These are phyloP conservation scores for Balaeniceps rex DNA, from an alignment of 2,113 vertebrate genomes.

Conservation along the genomic window DNA sequence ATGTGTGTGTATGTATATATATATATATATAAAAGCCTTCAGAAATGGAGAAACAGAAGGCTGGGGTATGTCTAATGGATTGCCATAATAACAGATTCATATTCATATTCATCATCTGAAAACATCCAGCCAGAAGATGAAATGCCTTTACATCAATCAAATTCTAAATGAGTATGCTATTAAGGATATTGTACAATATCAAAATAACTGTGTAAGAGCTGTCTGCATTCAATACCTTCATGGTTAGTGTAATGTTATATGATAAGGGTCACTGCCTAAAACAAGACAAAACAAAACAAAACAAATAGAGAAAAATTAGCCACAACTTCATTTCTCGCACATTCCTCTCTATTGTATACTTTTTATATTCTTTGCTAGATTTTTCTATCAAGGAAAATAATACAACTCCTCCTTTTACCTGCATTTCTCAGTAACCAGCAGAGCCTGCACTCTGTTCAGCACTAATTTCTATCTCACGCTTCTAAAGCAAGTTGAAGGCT, in stretches of 20 bases:
- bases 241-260: background rate
- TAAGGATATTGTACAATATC: background rate
- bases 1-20: accelerated
- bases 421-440: background rate
- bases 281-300: background rate
- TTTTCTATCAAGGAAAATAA: too few species aligned
- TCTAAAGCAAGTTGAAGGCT: background rate
- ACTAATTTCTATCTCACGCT: accelerated
- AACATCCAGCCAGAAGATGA: background rate
- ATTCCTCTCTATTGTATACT: too few species aligned
- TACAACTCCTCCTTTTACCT: accelerated
- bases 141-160: conserved; percentile 22
- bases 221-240: background rate
- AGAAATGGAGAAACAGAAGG: background rate
- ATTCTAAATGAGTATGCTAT: background rate
- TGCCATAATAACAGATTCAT: background rate
- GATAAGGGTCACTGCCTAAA: background rate
- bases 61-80: background rate
- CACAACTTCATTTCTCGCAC: accelerated
- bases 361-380: accelerated
- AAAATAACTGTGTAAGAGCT: background rate
- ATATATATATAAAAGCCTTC: background rate
- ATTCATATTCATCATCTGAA: background rate
- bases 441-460: background rate
- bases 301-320: background rate